Percentiles rank a stretch among this genome's conserved stretches.
Evolutionary conservation across 2,113 vertebrate species (phyloP).

Genomic region (Ictalurus punctatus): DNA sequence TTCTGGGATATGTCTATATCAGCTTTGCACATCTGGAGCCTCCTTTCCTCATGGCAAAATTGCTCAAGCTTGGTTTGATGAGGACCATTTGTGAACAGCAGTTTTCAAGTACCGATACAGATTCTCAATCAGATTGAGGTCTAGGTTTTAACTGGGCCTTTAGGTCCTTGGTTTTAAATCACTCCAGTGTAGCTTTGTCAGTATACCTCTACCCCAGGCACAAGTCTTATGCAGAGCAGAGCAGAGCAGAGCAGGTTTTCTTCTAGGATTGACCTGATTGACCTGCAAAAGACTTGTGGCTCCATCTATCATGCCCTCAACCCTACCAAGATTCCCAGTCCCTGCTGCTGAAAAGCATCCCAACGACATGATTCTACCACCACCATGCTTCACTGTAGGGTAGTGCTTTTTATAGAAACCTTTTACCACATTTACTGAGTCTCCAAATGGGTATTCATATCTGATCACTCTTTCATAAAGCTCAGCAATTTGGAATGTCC

Average conservation of each 20-base stretch:
- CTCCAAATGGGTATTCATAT: not conserved
- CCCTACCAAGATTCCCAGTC: too few species aligned
- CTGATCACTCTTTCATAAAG: not conserved
- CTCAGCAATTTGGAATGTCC: not conserved
- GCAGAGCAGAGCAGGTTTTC: not conserved
- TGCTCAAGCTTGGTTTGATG: not conserved
- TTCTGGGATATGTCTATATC: not conserved
- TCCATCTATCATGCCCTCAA: too few species aligned
- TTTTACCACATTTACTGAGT: not conserved
- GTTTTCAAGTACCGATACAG: not conserved
- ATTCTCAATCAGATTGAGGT: not conserved
- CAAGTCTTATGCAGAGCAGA: not conserved
- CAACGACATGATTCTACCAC: not conserved
- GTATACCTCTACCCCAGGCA: not conserved
- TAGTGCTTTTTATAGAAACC: not conserved
- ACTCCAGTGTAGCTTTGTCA: not conserved
- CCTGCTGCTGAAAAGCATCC: not conserved
- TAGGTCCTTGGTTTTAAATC: not conserved
- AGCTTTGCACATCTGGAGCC: not conserved
- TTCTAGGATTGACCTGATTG: too few species aligned
- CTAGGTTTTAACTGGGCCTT: not conserved
- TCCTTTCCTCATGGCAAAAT: not conserved
- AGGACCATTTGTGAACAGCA: not conserved
- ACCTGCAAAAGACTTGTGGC: too few species aligned
- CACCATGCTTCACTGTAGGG: not conserved